Evolutionary conservation across 2,113 vertebrate species (phyloP).

Genomic region (Noturus placidus): DNA sequence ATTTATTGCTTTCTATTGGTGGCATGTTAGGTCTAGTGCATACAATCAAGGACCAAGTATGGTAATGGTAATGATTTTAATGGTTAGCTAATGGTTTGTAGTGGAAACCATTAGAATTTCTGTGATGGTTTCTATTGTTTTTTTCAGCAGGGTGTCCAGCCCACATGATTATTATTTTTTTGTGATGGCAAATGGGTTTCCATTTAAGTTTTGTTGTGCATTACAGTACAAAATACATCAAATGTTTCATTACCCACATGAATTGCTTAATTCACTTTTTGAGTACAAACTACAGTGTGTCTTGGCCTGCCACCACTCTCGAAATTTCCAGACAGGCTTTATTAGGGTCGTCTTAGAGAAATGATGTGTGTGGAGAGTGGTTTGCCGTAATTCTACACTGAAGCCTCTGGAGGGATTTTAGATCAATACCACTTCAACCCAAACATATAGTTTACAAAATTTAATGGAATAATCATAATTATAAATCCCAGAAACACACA

Average conservation of each 20-base stretch:
- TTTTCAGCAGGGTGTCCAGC: background rate
- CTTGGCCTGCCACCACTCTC: background rate
- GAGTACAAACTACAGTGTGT: background rate
- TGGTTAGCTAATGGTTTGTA: too few species aligned
- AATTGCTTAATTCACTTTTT: background rate
- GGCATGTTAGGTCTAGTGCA: too few species aligned
- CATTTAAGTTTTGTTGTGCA: background rate
- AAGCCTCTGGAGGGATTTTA: background rate
- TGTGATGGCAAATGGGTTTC: background rate
- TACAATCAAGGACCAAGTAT: too few species aligned
- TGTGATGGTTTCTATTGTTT: too few species aligned
- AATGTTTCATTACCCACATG: background rate
- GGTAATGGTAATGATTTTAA: too few species aligned
- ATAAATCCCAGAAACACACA: background rate
- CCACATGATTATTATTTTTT: background rate
- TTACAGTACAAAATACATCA: too few species aligned
- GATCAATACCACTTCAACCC: background rate
- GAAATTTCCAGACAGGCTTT: constrained; percentile 11
- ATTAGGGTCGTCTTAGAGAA: background rate
- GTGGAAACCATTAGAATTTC: too few species aligned
- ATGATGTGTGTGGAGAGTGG: background rate
- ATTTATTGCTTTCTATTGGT: too few species aligned
- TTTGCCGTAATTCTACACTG: background rate
- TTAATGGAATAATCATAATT: background rate
- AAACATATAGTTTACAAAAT: background rate